A percentile compares a stretch with the other conserved stretches of the same genome.
phyloP scores from a whole-genome alignment of 2,113 vertebrate genomes.

The Helogale parvula region DNA sequence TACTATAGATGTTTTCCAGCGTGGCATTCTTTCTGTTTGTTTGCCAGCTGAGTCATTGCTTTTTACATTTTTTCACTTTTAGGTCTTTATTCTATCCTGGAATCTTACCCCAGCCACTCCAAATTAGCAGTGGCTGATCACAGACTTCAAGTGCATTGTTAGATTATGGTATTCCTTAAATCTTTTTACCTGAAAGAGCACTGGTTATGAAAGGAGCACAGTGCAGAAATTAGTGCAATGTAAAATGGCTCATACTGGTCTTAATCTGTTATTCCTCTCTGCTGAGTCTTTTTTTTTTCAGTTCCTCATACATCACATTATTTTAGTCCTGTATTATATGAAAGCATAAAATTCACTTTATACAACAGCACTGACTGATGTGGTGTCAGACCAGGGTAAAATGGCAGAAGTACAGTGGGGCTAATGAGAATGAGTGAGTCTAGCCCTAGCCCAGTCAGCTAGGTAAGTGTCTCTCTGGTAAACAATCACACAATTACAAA shows the following conservation, averaged over 20 bases:
- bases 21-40: background rate
- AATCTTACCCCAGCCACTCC: background rate
- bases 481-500: background rate
- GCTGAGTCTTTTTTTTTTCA: background rate
- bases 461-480: background rate
- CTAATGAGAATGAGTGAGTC: background rate
- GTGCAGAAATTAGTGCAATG: background rate
- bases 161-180: background rate
- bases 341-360: background rate
- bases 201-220: background rate
- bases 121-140: background rate
- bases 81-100: background rate
- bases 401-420: background rate
- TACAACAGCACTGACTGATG: background rate
- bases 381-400: background rate
- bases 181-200: background rate
- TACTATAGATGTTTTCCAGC: background rate
- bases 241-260: background rate
- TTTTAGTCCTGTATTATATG: background rate
- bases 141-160: background rate
- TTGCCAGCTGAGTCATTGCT: background rate
- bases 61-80: background rate
- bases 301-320: background rate
- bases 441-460: background rate
- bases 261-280: background rate